phyloP scores from a whole-genome alignment of 1,140 invertebrate genomes.

The Diorhabda sublineata region DNA sequence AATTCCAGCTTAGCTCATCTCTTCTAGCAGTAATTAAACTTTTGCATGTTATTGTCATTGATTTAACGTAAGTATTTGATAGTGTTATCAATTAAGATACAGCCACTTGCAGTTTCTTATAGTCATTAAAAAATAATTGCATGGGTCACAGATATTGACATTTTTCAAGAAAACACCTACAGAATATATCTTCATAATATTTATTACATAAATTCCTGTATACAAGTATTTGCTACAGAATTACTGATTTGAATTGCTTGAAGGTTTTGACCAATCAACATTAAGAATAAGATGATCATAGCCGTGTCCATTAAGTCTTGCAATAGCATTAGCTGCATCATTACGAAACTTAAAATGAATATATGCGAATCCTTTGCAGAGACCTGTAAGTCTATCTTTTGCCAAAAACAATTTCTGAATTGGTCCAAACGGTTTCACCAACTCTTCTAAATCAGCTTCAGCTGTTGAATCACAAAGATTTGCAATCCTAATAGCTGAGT shows the following conservation, averaged over 20 bases:
- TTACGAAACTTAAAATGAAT: constrained; percentile 87
- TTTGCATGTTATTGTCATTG: no score
- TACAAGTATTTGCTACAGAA: not conserved
- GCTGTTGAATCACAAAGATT: constrained; percentile 95
- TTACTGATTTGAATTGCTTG: constrained; percentile 14
- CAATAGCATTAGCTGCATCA: constrained; percentile 90
- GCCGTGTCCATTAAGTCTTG: constrained; percentile 86
- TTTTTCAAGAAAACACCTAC: no score
- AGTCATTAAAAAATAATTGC: no score
- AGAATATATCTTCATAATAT: no score
- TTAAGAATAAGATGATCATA: constrained; percentile 98
- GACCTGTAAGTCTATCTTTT: constrained; percentile 75
- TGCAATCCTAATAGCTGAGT: constrained; percentile 90
- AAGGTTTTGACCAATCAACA: constrained; percentile 97
- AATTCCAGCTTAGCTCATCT: no score
- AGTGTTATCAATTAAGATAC: no score
- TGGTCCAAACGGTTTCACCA: constrained; percentile 88
- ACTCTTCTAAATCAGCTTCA: constrained; percentile 91
- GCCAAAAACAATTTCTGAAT: constrained; percentile 85
- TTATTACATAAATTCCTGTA: no score
- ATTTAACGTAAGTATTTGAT: no score
- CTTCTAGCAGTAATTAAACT: no score
- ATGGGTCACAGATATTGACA: no score
- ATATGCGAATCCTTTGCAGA: constrained; percentile 94
- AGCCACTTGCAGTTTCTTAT: no score